Evolutionary conservation across 2,888 invertebrate species (phyloP), one percentile per base, ranked within the genome.

Genomic region (Tetrapedia diversipes): DNA sequence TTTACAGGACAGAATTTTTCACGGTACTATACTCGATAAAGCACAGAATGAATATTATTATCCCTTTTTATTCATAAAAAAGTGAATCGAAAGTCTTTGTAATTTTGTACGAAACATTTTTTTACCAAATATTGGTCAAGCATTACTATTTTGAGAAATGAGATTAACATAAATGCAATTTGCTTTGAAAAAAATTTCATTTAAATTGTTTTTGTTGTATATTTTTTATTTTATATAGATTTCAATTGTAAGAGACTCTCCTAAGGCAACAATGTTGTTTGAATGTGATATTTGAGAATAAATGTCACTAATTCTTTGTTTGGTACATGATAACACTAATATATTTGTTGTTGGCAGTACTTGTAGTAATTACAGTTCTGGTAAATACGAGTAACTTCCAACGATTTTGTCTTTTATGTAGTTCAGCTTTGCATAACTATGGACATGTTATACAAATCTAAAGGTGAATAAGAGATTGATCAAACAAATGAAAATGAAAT

Each of bases 121-220:
- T 67, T 39, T 67, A 71, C 59, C 80, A 72, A 77, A 75, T 72
- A 68, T 72, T 82, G 61, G 72, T 72, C 56, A 75, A 76, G 59
- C 79, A 24, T 73, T 66, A 63, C 65, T 61, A 70, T 59, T 49
- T 49, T 61, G 61, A 70, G 60, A 80, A 71, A 68, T 56, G 57
- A 77, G 60, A 53, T 64, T 66, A 77, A 70, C 65, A 2, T 80
- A 82, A 80, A 83, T 80, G 68, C 80, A 59, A 68, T 80, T 70
- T 59, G 24, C 54, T 61, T 78, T 63, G 65, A 70, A 71, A 19
- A 61, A 34, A 51, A 64, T 54, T 24, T 72, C 39, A 32, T 67
- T 49, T 66, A 43, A 34, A 64, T 68, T 14, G 39, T 57, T 34
- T 24, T 61, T 22, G 1, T 77, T 60, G 41, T 29, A 51, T 59